Percentiles rank a stretch among this genome's conserved stretches.
Conservation (phyloP, 2,113 vertebrate genomes). For the Saimiri boliviensis region DNA sequence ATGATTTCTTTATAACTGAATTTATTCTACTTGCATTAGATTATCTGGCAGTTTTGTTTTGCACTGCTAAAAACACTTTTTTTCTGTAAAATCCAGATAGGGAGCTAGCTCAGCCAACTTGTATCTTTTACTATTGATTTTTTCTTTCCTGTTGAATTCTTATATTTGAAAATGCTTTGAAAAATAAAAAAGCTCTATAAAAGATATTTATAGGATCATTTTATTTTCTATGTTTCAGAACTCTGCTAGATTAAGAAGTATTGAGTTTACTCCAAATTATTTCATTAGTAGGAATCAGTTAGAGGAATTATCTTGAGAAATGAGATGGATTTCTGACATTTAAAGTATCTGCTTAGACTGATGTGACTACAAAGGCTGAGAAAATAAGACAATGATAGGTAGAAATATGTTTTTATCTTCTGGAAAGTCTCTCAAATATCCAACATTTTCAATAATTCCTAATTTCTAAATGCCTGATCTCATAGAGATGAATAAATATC, state of each 20-base stretch:
- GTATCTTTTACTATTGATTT: neutral
- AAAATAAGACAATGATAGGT: neutral
- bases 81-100: neutral
- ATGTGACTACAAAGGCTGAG: neutral
- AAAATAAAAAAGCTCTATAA: neutral
- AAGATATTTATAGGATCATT: neutral
- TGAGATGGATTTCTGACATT: neutral
- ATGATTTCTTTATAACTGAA: neutral
- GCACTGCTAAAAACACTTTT: neutral
- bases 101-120: neutral
- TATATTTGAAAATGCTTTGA: neutral
- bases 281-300: neutral
- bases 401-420: neutral
- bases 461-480: neutral
- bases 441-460: neutral
- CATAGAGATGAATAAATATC: neutral
- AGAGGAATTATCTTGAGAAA: neutral
- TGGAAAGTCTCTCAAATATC: neutral
- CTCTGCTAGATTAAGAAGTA: neutral
- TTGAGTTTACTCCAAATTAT: neutral
- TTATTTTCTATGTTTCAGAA: neutral
- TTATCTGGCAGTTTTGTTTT: neutral
- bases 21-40: neutral
- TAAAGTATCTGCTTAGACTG: neutral
- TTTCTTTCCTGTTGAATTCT: neutral